These are phyloP conservation scores for Ctenicera cuprea DNA, from an alignment of 2,888 invertebrate genomes.

Conservation along the genomic window DNA sequence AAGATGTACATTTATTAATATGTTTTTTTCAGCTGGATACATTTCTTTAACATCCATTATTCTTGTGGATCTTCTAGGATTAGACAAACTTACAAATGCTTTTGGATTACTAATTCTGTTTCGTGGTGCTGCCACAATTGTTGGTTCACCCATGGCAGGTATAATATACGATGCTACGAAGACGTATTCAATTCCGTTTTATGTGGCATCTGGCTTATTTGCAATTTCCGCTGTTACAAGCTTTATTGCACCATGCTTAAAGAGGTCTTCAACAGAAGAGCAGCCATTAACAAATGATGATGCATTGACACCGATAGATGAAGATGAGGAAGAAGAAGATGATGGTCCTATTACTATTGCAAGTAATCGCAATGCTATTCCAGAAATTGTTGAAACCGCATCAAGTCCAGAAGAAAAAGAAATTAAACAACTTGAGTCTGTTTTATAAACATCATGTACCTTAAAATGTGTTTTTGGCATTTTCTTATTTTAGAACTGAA, in stretches of 20 bases:
- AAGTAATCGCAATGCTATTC: constrained; percentile 71
- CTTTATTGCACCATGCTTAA: constrained; percentile 86
- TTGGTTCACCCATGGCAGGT: constrained; percentile 90
- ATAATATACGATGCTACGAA: constrained; percentile 92
- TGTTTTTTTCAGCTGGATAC: constrained; percentile 86
- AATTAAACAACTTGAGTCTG: constrained; percentile 84
- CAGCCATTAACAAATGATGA: constrained; percentile 78
- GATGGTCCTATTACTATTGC: constrained; percentile 83
- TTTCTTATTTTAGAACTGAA: not conserved
- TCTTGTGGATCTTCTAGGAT: constrained; percentile 94
- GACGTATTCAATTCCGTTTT: constrained; percentile 93
- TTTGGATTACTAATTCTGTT: constrained; percentile 97
- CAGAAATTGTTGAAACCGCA: constrained; percentile 86
- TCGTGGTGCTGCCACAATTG: constrained; percentile 94
- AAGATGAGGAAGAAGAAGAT: constrained; percentile 86
- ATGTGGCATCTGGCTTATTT: constrained; percentile 93
- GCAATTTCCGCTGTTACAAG: constrained; percentile 89
- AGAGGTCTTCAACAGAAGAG: constrained; percentile 74
- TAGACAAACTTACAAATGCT: constrained; percentile 97
- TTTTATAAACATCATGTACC: constrained; percentile 74
- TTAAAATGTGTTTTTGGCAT: constrained; percentile 29
- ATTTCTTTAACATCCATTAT: constrained; percentile 98
- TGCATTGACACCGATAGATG: constrained; percentile 88
- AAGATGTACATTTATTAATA: no score
- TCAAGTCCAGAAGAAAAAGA: constrained; percentile 77